Conservation (phyloP, 92 coral and sea anemone species). For the Desmophyllum pertusum region DNA sequence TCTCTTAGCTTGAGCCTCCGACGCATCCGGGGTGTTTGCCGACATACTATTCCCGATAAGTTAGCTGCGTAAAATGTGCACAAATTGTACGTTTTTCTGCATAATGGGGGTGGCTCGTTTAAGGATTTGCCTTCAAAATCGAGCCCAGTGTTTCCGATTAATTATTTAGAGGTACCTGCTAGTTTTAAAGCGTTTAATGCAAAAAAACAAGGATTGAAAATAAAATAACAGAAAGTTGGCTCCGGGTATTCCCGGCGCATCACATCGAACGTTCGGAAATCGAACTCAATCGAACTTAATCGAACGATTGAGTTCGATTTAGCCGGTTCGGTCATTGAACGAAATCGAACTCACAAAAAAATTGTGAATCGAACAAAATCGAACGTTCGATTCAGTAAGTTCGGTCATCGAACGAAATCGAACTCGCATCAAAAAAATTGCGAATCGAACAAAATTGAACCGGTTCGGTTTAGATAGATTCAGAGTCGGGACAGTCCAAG, state of each 20-base stretch:
- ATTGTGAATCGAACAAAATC: no score
- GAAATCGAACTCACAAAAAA: no score
- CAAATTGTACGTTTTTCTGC: conserved; percentile 6
- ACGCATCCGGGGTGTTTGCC: conserved; percentile 45
- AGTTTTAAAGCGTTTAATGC: conserved; percentile 15
- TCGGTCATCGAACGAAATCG: no score
- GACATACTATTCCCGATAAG: conserved; percentile 27
- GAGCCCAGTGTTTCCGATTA: conserved; percentile 39
- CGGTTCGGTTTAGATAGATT: no score
- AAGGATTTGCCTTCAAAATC: conserved; percentile 16
- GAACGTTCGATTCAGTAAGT: no score
- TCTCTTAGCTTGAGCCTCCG: conserved; percentile 68
- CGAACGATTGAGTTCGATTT: no score
- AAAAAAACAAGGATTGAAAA: not conserved
- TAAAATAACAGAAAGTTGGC: conserved; percentile 23
- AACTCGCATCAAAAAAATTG: no score
- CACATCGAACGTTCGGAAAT: no score
- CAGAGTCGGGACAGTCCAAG: no score
- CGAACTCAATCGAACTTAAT: no score
- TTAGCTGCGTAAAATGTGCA: not conserved
- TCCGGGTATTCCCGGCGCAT: not conserved
- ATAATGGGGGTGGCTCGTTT: conserved; percentile 15
- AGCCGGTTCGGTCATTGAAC: no score
- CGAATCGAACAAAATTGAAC: no score
- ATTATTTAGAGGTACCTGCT: conserved; percentile 56